Conservation (phyloP, 2,888 invertebrate genomes). For the Heliconius sara region DNA sequence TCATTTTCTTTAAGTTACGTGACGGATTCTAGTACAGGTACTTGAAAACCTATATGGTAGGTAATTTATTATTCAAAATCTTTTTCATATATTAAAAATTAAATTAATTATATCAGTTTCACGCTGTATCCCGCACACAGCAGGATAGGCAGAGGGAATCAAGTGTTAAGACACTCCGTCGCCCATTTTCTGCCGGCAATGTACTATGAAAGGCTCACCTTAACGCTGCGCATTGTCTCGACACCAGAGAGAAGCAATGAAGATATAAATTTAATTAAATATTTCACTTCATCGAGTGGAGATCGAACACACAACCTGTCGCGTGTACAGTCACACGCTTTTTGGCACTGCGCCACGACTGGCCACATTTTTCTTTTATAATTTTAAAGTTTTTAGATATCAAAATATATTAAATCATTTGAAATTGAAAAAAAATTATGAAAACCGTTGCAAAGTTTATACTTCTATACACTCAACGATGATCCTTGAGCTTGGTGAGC, state of each 20-base stretch:
- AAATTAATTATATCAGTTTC: no score
- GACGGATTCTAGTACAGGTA: neutral
- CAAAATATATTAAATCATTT: neutral
- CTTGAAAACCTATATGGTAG: neutral
- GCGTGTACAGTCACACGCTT: neutral
- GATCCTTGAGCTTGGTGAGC: conserved; percentile 21
- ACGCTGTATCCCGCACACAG: no score
- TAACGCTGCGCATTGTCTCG: no score
- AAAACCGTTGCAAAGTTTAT: neutral
- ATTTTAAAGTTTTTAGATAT: neutral
- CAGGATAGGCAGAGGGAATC: neutral
- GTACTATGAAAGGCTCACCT: no score
- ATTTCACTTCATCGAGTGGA: neutral
- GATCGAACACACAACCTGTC: neutral
- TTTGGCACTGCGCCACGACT: neutral
- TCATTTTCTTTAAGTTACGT: neutral
- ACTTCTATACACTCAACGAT: conserved; percentile 1
- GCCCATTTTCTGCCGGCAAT: neutral
- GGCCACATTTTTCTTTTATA: neutral
- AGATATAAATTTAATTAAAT: neutral
- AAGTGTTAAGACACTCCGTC: neutral
- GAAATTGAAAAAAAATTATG: neutral
- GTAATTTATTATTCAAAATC: neutral
- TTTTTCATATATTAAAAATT: no score
- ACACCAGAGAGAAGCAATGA: no score